A percentile compares a stretch with the other conserved stretches of the same genome.
Evolutionary conservation across 2,113 vertebrate genomes (phyloP).

Genomic region (Macrotis lagotis): DNA sequence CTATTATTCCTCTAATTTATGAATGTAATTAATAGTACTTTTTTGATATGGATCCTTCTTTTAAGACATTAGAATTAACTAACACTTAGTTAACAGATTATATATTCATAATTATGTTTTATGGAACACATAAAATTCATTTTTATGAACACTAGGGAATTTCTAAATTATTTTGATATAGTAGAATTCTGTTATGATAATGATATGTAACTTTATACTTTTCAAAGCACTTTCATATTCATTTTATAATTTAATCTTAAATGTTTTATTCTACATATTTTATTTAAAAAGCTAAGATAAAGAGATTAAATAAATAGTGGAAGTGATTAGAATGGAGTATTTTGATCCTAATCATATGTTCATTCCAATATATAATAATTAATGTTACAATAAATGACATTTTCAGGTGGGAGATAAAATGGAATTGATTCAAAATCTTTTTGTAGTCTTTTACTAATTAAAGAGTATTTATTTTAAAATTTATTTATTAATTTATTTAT

Average conservation of each 20-base stretch:
- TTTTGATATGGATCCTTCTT: constrained; percentile 8
- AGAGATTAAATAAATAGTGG: not conserved
- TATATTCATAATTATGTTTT: not conserved
- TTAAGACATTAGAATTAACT: constrained; percentile 12
- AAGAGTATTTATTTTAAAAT: too few relatives aligned
- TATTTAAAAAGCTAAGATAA: not conserved
- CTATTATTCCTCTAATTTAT: not conserved
- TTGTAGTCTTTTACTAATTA: not conserved
- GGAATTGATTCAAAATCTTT: not conserved
- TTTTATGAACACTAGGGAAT: not conserved
- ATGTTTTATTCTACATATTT: not conserved
- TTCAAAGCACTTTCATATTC: not conserved
- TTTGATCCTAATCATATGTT: not conserved
- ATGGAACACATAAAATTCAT: not conserved
- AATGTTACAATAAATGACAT: not conserved
- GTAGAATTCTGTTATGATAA: not conserved
- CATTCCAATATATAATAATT: not conserved
- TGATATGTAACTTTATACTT: not conserved
- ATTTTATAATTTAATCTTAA: not conserved
- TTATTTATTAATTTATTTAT: too few relatives aligned
- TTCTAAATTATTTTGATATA: not conserved
- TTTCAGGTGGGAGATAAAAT: not conserved
- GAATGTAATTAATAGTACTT: not conserved
- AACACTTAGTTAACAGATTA: constrained; percentile 36
- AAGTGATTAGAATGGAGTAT: not conserved